Evolutionary conservation across 2,797 vertebrate genomes (phyloP).

Genomic region (Vireo griseus): DNA sequence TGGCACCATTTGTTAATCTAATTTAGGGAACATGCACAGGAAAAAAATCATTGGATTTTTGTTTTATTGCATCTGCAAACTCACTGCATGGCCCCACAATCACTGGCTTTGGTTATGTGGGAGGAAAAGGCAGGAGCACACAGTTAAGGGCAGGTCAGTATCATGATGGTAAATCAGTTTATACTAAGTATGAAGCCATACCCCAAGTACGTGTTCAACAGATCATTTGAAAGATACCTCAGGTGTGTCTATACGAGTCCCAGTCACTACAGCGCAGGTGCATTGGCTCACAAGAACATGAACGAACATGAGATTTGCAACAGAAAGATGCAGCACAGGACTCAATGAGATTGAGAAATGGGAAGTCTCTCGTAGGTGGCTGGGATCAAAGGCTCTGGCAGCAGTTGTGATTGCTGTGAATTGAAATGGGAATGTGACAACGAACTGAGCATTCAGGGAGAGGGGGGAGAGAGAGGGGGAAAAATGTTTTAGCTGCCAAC

Average conservation of each 20-base stretch:
- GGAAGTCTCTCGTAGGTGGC: neutral
- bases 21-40: neutral
- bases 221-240: neutral
- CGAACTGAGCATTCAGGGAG: rapidly evolving
- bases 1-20: neutral
- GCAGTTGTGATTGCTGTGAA: neutral
- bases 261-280: rapidly evolving
- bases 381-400: neutral
- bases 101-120: neutral
- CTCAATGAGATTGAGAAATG: neutral
- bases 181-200: neutral
- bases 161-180: neutral
- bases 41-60: neutral
- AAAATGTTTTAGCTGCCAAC: neutral
- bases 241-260: neutral
- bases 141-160: neutral
- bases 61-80: neutral
- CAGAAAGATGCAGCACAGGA: neutral
- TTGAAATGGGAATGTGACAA: rapidly evolving
- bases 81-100: rapidly evolving
- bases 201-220: neutral
- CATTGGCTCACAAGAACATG: neutral
- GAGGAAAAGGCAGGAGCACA: neutral
- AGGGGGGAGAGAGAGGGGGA: neutral
- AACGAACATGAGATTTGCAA: neutral